phyloP scores from a whole-genome alignment of 2,113 vertebrate species.

The Pipa parva region DNA sequence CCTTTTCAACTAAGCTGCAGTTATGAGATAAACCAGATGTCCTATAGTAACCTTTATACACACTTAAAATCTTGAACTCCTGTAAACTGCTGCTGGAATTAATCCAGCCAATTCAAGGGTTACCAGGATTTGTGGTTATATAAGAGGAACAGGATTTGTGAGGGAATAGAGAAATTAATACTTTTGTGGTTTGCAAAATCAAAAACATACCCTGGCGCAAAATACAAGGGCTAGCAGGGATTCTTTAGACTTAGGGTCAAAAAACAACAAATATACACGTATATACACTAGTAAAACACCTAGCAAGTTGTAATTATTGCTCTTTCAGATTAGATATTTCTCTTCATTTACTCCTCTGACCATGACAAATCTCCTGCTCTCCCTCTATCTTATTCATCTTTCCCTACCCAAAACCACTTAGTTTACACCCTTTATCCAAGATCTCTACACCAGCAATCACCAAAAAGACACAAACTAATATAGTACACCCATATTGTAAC shows the following conservation, averaged over 20 bases:
- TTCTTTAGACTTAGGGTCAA: conserved; percentile 19
- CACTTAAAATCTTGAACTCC: conserved; percentile 41
- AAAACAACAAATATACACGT: no score
- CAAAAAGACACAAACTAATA: no score
- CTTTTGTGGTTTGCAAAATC: conserved; percentile 10
- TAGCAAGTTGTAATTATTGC: no score
- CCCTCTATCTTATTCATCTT: no score
- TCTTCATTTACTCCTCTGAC: no score
- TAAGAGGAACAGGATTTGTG: conserved; percentile 47
- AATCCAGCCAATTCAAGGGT: conserved; percentile 57
- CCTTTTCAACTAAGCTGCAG: conserved; percentile 28
- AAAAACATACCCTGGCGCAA: not conserved
- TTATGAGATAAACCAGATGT: conserved; percentile 11
- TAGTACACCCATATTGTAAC: no score
- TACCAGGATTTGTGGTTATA: conserved; percentile 50
- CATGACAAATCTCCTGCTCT: no score
- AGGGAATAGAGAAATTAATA: not conserved
- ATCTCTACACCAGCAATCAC: no score
- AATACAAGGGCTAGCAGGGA: conserved; percentile 43
- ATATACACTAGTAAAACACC: no score
- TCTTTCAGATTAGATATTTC: no score
- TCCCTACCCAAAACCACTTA: no score
- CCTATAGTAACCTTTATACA: conserved; percentile 46
- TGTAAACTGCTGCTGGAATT: conserved; percentile 52
- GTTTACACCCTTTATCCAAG: no score